Base-by-base conservation (phyloP, 1,140 invertebrate species). In the Sitodiplosis mosellana region DNA sequence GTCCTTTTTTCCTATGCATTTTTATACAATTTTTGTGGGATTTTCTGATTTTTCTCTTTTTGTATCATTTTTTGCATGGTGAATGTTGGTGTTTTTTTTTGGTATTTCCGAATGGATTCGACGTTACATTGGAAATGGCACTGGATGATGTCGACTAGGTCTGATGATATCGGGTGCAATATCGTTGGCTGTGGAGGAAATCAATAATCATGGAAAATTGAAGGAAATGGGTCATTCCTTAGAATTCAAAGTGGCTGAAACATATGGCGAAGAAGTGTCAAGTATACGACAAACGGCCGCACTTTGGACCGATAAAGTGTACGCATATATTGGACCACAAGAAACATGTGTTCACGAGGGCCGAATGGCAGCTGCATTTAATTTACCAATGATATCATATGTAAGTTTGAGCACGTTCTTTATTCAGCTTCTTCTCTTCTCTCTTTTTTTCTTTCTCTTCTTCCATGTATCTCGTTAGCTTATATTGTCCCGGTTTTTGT, bases 301-400 rank as follows among this genome's bases (percentile, higher is more conserved):
- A 14, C 68, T 96, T 6, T 92, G 88, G 87, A 81, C 76, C 21
- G 69, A 75, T 51, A 88, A 90, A 54, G 76, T 95, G 36, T 84
- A 83, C 0, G 91, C 80, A 33, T 93, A 84, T 56, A 85, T 97
- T 52, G 93, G 93, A 1, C 92, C 92, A 0, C 91, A 96, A 63
- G 20, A 27, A 45, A 92, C 88, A 1, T 97, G 92, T 63, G 75
- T 90, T 1, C 87, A 93, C 61, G 93, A 97, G 64, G 92, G 86
- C 0, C 76, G 81, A 47, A 87, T 97, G 76, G 92, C 93, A 0
- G 85, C 90, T 0, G 81, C 89, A n/a, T 92, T 95, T 63, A 93
- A 96, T 66, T 68, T 96, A 20, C 79, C 79, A 6, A 85, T 86
- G 81, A 81, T 85, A 56, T 84, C 81, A 49, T 85, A 85, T 57